Base-by-base conservation (phyloP, 1,140 invertebrate genomes). In the Drosophila ercepeae region DNA sequence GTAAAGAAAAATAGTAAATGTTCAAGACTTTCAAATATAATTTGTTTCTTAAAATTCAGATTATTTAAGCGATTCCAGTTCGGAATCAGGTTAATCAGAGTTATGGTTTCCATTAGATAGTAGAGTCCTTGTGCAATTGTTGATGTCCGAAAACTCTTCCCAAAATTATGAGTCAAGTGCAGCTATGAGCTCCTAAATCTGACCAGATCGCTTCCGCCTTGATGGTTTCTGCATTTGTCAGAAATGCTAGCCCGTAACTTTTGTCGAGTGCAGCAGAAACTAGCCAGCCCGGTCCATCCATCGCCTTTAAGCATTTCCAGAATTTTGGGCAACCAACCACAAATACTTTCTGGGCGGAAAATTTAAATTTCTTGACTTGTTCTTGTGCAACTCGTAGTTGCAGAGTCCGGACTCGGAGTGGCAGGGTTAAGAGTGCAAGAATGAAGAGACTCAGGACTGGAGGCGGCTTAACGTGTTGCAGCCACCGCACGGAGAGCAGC, bases 211-310 rank as follows among this genome's bases (percentile, higher is more conserved):
- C 69, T 61, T 72, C 49, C 68, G 44, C 48, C 63, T 44, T 63
- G 36, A 55, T 54, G 48, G 45, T 71, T 63, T 32, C 69, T 73
- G 69, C 29, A 58, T 57, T 34, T 84, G 79, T 78, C 75, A 81
- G 79, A 74, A 65, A 75, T 86, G 70, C 81, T 81, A 72, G 79
- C 81, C 76, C 81, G 79, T 86, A 79, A 83, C 81, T 86, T 83
- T 86, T 77, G 73, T 77, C 78, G 72, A 60, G 45, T 65, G 65
- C 75, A 86, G 75, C 57, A 50, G 60, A 48, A 64, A 61, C 42
- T 61, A 42, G 6, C 23, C 32, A 25, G 45, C 41, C 44, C 29
- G 27, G 54, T 53, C 52, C 49, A 39, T 53, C 52, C 49, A 39
- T 57, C 48, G 42, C 48, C 60, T 36, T 45, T 65, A 25, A 52